Conservation (phyloP, 2,888 invertebrate genomes). For the Rhagophthalmus giganteus region DNA sequence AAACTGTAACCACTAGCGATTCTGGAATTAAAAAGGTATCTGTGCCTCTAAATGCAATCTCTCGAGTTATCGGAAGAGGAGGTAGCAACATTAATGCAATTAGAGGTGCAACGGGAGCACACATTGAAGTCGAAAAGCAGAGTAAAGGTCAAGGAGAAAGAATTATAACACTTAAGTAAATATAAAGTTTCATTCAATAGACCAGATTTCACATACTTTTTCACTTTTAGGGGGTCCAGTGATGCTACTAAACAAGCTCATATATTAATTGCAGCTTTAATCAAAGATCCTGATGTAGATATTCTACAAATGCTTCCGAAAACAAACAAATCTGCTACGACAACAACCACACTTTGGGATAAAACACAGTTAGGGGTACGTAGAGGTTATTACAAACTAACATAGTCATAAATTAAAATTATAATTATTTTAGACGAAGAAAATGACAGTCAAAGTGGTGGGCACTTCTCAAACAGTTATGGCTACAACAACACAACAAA, state of each 20-base stretch:
- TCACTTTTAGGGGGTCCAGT: conserved; percentile 70
- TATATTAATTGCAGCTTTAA: conserved; percentile 84
- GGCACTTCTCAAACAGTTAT: conserved; percentile 28
- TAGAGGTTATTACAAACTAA: no score
- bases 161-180: conserved; percentile 90
- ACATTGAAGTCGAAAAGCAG: conserved; percentile 98
- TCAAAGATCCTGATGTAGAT: conserved; percentile 94
- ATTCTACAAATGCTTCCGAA: conserved; percentile 78
- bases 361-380: conserved; percentile 60
- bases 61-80: conserved; percentile 94
- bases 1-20: conserved; percentile 50
- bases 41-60: conserved; percentile 93
- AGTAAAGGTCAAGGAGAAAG: conserved; percentile 92
- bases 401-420: no score
- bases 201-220: conserved; percentile 7
- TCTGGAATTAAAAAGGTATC: conserved; percentile 85
- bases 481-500: conserved; percentile 37
- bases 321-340: conserved; percentile 57
- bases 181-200: conserved; percentile 25
- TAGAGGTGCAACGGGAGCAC: conserved; percentile 93
- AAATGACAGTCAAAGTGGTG: conserved; percentile 49
- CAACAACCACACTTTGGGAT: conserved; percentile 62
- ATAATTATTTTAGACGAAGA: conserved; percentile 50
- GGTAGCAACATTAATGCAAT: conserved; percentile 99
- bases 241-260: conserved; percentile 94